Conservation (phyloP, 2,113 vertebrate species). For the Axis porcinus region DNA sequence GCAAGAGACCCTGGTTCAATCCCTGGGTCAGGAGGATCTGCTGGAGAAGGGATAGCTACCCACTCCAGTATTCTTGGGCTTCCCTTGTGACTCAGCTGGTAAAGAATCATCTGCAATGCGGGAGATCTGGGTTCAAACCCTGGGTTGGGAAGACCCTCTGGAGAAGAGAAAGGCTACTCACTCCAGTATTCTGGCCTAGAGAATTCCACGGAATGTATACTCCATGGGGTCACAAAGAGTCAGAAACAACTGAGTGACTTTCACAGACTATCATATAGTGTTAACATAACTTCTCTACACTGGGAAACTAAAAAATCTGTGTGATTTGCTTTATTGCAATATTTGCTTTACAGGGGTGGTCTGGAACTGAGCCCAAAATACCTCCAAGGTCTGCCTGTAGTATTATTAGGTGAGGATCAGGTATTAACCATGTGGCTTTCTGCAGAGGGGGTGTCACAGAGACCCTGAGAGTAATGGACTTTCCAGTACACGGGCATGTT, state of each 20-base stretch:
- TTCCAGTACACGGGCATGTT: not conserved
- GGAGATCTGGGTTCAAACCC: not conserved
- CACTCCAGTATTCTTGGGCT: not conserved
- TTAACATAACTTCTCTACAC: no score
- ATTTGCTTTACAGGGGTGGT: not conserved
- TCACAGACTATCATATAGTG: not conserved
- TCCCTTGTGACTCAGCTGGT: not conserved
- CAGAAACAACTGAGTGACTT: not conserved
- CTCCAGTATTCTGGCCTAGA: not conserved
- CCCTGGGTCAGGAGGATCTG: not conserved
- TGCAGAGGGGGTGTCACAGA: not conserved
- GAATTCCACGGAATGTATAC: not conserved
- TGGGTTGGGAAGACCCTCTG: not conserved
- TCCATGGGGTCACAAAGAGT: not conserved
- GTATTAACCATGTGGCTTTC: not conserved
- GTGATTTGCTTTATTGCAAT: not conserved
- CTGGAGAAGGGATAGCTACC: not conserved
- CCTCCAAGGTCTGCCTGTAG: not conserved
- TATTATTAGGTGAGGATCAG: not conserved
- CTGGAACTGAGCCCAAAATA: not conserved
- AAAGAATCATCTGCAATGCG: not conserved
- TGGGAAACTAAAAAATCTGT: not conserved
- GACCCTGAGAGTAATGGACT: not conserved
- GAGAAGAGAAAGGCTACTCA: not conserved
- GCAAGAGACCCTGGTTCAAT: not conserved